These are phyloP conservation scores for Onychomys leucogaster DNA, from an alignment of 2,797 vertebrate genomes.

Conservation along the genomic window DNA sequence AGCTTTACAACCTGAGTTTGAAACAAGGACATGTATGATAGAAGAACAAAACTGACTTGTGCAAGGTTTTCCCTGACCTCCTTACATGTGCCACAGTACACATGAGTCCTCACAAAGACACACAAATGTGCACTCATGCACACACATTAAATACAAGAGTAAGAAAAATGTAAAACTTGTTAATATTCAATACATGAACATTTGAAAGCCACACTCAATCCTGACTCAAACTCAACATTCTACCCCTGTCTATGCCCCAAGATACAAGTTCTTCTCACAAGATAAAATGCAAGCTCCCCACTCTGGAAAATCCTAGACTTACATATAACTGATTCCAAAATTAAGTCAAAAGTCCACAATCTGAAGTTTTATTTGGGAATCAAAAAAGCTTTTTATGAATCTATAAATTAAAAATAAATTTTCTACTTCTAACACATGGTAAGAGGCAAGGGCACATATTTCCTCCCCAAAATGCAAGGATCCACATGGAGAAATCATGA, in stretches of 20 bases:
- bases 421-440: not conserved
- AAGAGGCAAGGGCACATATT: not conserved
- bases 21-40: not conserved
- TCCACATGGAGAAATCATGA: not conserved
- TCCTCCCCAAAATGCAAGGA: not conserved
- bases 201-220: not conserved
- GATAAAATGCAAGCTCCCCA: not conserved
- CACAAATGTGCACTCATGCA: not conserved
- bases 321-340: not conserved
- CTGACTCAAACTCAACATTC: not conserved
- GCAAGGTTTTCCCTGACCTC: not conserved
- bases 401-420: not conserved
- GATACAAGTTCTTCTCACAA: not conserved
- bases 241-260: accelerated
- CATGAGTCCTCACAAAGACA: not conserved
- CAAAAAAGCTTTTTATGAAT: not conserved
- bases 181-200: not conserved
- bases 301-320: not conserved
- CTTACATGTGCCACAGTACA: not conserved
- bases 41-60: not conserved
- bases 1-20: not conserved
- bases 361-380: not conserved
- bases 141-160: not conserved
- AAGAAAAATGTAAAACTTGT: not conserved
- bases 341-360: not conserved